phyloP scores from a whole-genome alignment of 37 sponge, comb jelly and placozoan genomes.

The Aphrocallistes beatrix region DNA sequence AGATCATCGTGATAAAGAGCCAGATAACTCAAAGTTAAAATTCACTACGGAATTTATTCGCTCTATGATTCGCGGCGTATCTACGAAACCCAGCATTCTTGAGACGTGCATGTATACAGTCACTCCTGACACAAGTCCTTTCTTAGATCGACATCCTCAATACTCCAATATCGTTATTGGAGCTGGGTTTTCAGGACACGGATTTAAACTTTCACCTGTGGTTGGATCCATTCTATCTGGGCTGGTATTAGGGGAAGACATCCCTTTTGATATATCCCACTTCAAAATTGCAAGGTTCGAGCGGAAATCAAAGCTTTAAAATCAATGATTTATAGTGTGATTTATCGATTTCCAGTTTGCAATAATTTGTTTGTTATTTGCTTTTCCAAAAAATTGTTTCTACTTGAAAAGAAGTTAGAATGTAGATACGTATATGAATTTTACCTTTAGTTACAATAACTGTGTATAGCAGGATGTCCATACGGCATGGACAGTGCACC shows the following conservation, averaged over 20 bases:
- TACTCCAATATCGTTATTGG: conserved; percentile 18
- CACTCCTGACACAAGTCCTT: background rate
- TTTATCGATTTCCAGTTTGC: too few relatives aligned
- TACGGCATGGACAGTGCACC: too few relatives aligned
- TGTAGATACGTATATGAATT: too few relatives aligned
- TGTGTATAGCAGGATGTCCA: too few relatives aligned
- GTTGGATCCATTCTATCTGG: background rate
- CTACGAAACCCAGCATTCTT: conserved; percentile 8
- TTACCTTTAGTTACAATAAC: too few relatives aligned
- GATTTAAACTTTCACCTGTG: background rate
- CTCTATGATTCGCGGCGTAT: background rate
- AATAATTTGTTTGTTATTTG: too few relatives aligned
- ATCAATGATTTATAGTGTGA: too few relatives aligned
- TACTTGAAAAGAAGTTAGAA: too few relatives aligned
- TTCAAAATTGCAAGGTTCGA: background rate
- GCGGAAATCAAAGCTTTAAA: background rate
- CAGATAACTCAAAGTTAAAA: background rate
- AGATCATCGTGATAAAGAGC: conserved; percentile 28
- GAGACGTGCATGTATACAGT: conserved; percentile 28
- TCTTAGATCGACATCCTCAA: conserved; percentile 17
- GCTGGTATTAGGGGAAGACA: background rate
- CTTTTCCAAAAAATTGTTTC: too few relatives aligned
- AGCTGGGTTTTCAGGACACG: conserved; percentile 24
- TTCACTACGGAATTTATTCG: background rate
- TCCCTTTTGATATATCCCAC: background rate